A percentile compares a stretch with the other conserved stretches of the same genome.
Evolutionary conservation across 2,113 vertebrate species (phyloP).

Genomic region (Galbula dea): DNA sequence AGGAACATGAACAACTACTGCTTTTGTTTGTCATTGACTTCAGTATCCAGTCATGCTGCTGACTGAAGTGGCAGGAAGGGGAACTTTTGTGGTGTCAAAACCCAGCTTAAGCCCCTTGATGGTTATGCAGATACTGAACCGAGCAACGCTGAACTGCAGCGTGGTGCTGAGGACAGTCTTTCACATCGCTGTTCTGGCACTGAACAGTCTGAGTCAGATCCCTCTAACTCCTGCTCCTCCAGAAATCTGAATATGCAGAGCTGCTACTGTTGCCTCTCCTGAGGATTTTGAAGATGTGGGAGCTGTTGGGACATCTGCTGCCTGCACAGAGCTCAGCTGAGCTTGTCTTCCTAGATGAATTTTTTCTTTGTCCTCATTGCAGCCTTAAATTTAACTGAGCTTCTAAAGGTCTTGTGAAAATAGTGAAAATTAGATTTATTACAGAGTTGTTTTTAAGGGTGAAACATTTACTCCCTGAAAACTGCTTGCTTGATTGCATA

Average conservation of each 20-base stretch:
- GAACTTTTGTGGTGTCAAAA: accelerated
- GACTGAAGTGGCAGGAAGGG: neutral
- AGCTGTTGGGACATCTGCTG: neutral
- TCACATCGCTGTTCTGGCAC: neutral
- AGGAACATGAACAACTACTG: neutral
- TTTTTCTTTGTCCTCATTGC: neutral
- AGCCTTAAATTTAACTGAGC: neutral
- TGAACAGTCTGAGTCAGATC: neutral
- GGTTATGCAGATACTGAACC: accelerated
- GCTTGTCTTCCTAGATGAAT: neutral
- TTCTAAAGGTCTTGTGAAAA: neutral
- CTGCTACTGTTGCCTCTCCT: neutral
- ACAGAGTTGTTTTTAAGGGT: neutral
- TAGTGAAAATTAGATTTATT: neutral
- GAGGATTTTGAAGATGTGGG: neutral
- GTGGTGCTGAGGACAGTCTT: neutral
- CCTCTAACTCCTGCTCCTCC: neutral
- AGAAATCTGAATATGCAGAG: neutral
- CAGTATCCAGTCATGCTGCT: neutral
- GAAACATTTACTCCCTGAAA: neutral
- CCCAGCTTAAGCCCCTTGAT: neutral
- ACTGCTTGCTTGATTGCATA: neutral
- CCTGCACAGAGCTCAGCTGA: neutral
- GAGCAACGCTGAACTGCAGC: neutral
- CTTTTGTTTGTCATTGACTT: neutral